A percentile compares a stretch with the other conserved stretches of the same genome.
Conservation (phyloP, 2,797 vertebrate species). For the Tapera naevia region DNA sequence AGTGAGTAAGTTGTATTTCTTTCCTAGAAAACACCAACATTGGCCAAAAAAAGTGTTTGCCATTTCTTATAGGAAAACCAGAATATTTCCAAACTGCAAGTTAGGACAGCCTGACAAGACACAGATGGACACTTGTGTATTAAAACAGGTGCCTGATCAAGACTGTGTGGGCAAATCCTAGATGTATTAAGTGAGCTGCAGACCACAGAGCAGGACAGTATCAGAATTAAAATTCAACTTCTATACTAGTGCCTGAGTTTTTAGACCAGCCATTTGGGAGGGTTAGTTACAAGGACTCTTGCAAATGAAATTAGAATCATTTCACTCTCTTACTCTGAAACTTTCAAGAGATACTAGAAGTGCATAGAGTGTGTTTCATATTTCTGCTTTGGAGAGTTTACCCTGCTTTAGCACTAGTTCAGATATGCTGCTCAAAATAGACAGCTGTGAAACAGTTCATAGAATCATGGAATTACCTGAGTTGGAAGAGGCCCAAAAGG, state of each 20-base stretch:
- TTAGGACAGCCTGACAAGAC: background rate
- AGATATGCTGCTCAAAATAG: background rate
- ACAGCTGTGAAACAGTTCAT: background rate
- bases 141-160: background rate
- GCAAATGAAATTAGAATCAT: background rate
- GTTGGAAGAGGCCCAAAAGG: no score
- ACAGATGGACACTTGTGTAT: accelerated
- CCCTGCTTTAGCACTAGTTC: background rate
- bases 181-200: background rate
- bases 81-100: background rate
- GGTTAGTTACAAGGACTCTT: background rate
- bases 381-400: conserved; percentile 3
- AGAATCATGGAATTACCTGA: no score
- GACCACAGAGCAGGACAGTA: background rate
- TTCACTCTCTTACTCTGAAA: background rate
- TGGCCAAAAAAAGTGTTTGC: background rate
- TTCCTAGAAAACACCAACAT: background rate
- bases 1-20: background rate
- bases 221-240: background rate
- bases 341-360: background rate
- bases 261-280: background rate
- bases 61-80: background rate
- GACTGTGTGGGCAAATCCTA: background rate
- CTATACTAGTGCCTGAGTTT: background rate
- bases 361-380: background rate